A percentile compares a stretch with the other conserved stretches of the same genome.
phyloP scores from a whole-genome alignment of 2,797 vertebrate species.

The Manis pentadactyla region DNA sequence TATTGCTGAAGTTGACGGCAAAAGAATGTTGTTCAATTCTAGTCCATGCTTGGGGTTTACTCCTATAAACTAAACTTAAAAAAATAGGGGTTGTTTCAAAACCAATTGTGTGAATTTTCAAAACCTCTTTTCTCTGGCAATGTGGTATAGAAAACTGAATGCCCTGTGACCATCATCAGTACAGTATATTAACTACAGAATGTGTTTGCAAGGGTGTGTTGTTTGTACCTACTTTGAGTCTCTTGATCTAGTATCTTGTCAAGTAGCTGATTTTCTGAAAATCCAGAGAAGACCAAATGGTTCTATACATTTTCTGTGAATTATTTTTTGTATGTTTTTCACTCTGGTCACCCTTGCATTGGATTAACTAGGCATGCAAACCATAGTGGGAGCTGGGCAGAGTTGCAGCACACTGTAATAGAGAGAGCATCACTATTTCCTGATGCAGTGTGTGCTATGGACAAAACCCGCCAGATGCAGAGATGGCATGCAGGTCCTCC shows the following conservation, averaged over 20 bases:
- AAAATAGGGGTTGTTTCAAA: slow-evolving; percentile 73
- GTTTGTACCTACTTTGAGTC: slow-evolving; percentile 4
- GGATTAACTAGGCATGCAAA: neutral
- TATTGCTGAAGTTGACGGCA: slow-evolving; percentile 42
- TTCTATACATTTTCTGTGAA: neutral
- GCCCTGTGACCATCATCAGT: neutral
- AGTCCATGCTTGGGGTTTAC: slow-evolving; percentile 80
- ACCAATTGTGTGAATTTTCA: slow-evolving; percentile 58
- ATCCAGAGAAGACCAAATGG: neutral
- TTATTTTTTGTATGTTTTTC: neutral
- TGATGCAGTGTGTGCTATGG: neutral
- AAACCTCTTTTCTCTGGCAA: slow-evolving; percentile 61
- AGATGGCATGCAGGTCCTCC: neutral
- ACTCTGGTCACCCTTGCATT: neutral
- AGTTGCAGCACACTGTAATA: neutral
- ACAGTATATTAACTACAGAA: neutral
- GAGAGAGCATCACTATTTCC: neutral
- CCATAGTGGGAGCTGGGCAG: neutral
- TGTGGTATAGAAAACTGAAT: slow-evolving; percentile 55
- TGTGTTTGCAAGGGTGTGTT: neutral
- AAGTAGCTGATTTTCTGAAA: slow-evolving; percentile 10
- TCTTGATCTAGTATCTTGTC: neutral
- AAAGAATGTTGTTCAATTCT: slow-evolving; percentile 77
- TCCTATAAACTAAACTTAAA: slow-evolving; percentile 69
- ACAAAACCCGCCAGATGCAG: neutral